These are phyloP conservation scores for Toxonevra muliebris DNA, from an alignment of 2,888 invertebrate species.

Conservation along the genomic window DNA sequence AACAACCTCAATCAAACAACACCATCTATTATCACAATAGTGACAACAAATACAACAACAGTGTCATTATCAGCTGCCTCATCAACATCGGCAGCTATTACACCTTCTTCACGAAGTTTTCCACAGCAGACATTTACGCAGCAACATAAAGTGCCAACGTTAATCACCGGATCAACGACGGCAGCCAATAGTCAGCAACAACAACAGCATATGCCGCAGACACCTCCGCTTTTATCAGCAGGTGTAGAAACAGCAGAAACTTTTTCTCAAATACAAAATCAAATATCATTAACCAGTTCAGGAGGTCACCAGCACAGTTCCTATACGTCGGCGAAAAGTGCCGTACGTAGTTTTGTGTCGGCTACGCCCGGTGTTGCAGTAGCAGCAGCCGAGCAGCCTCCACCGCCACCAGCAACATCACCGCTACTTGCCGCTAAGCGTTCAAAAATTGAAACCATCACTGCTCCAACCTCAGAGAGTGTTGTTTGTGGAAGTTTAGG, in stretches of 20 bases:
- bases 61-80: conserved; percentile 31
- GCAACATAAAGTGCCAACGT: conserved; percentile 34
- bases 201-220: conserved; percentile 52
- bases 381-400: conserved; percentile 45
- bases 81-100: conserved; percentile 39
- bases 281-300: conserved; percentile 19
- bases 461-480: conserved; percentile 33
- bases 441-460: conserved; percentile 46
- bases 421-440: conserved; percentile 41
- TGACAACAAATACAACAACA: conserved; percentile 21
- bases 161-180: conserved; percentile 36
- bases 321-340: conserved; percentile 25
- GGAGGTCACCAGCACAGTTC: conserved; percentile 4
- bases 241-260: conserved; percentile 6
- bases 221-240: conserved; percentile 26
- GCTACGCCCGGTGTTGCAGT: conserved; percentile 43
- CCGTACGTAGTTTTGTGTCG: conserved; percentile 6
- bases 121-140: conserved; percentile 48
- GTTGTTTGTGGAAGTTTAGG: conserved; percentile 45
- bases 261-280: conserved; percentile 21
- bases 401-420: conserved; percentile 39
- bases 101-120: conserved; percentile 44
- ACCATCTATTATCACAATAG: conserved; percentile 32
- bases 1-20: conserved; percentile 39
- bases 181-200: conserved; percentile 31